Conservation (phyloP, 2,797 vertebrate species). For the Gymnothorax javanicus region DNA sequence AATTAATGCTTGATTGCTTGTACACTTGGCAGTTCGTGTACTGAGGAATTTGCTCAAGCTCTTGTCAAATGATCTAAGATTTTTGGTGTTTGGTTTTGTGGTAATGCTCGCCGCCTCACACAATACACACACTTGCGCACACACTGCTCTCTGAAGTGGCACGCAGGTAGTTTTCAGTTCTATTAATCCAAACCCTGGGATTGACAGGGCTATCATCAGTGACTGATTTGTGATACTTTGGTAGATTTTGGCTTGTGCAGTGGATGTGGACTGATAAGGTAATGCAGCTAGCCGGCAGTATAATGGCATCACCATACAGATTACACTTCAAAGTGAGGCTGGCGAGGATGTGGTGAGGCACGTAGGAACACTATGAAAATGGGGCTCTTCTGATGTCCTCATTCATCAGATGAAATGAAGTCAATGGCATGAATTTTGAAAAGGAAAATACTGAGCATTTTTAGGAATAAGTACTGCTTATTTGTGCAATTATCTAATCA, state of each 20-base stretch:
- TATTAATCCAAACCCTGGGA: not conserved
- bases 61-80: not conserved
- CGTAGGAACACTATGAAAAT: not conserved
- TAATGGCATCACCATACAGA: conserved; percentile 29
- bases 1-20: not conserved
- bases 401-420: conserved; percentile 37
- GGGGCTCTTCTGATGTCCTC: conserved; percentile 30
- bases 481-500: too few relatives aligned
- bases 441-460: too few relatives aligned
- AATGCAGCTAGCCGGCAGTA: conserved; percentile 1
- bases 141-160: not conserved
- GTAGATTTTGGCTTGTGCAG: not conserved
- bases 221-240: not conserved
- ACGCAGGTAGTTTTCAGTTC: not conserved
- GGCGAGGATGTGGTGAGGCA: not conserved
- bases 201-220: not conserved
- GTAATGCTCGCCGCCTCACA: not conserved
- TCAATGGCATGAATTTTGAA: too few relatives aligned
- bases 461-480: too few relatives aligned
- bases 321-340: conserved; percentile 19
- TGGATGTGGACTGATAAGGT: not conserved
- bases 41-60: not conserved
- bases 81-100: not conserved
- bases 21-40: not conserved
- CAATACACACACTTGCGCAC: too few relatives aligned